A percentile compares a stretch with the other conserved stretches of the same genome.
These are phyloP conservation scores for Ianthella basta DNA, from an alignment of 37 sponge, comb jelly and placozoan species.

Conservation along the genomic window DNA sequence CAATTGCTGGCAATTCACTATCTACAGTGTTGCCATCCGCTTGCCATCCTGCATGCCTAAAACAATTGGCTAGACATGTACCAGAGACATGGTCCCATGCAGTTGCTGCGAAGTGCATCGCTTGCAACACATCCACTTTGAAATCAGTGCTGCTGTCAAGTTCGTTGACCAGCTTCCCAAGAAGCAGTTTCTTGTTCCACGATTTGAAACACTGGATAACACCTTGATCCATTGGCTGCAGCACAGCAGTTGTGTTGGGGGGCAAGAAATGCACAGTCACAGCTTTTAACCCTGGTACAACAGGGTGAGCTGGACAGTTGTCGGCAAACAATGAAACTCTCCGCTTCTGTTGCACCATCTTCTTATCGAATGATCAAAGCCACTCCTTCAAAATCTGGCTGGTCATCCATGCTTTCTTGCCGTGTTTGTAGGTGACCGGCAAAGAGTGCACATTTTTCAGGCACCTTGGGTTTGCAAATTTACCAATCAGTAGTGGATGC, in stretches of 20 bases:
- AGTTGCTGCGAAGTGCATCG: not conserved
- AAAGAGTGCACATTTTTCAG: slow-evolving; percentile 3
- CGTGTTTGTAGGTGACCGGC: slow-evolving; percentile 5
- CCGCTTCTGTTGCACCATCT: slow-evolving; percentile 19
- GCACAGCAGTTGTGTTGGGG: slow-evolving; percentile 11
- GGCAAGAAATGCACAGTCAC: slow-evolving; percentile 23
- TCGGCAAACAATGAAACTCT: slow-evolving; percentile 1
- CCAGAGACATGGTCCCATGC: slow-evolving; percentile 23
- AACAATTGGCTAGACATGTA: not conserved
- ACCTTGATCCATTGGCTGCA: slow-evolving; percentile 23
- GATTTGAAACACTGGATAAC: slow-evolving; percentile 7
- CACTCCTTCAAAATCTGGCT: slow-evolving; percentile 15
- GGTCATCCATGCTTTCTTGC: slow-evolving; percentile 7
- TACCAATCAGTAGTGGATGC: slow-evolving; percentile 20
- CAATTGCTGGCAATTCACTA: not conserved
- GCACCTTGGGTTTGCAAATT: slow-evolving; percentile 1
- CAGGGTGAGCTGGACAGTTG: slow-evolving; percentile 12
- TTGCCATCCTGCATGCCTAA: slow-evolving; percentile 17
- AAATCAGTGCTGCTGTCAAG: not conserved
- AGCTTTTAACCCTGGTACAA: slow-evolving; percentile 13
- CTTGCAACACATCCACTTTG: slow-evolving; percentile 18
- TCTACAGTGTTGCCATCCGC: slow-evolving; percentile 8
- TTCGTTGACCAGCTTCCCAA: slow-evolving; percentile 9
- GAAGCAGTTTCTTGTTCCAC: slow-evolving; percentile 17
- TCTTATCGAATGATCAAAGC: slow-evolving; percentile 8